Conservation (phyloP, 2,797 vertebrate species). For the Champsocephalus esox region DNA sequence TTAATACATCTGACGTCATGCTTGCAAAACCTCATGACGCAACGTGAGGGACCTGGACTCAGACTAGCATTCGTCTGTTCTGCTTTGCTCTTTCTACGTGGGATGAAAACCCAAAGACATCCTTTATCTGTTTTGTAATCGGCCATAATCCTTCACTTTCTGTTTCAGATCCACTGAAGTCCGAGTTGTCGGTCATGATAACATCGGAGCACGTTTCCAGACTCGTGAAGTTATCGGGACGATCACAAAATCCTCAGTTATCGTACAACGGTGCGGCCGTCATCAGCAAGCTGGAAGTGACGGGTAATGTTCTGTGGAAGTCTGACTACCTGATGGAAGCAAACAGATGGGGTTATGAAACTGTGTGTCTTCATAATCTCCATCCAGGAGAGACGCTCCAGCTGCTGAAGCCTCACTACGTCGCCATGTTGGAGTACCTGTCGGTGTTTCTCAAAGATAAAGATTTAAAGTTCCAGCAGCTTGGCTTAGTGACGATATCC, state of each 20-base stretch:
- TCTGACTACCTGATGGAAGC: not conserved
- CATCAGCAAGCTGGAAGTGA: slow-evolving; percentile 69
- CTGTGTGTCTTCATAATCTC: not conserved
- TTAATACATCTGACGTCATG: slow-evolving; percentile 62
- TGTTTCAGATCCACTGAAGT: slow-evolving; percentile 61
- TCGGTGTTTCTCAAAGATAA: slow-evolving; percentile 60
- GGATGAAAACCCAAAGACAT: not conserved
- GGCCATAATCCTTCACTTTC: not conserved
- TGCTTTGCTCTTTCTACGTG: not conserved
- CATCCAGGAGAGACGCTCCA: slow-evolving; percentile 24
- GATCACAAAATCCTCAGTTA: slow-evolving; percentile 53
- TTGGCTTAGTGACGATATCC: slow-evolving; percentile 57
- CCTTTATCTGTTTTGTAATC: not conserved
- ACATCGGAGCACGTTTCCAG: slow-evolving; percentile 60
- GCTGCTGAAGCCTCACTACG: slow-evolving; percentile 66
- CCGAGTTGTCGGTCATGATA: slow-evolving; percentile 38
- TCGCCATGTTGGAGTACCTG: slow-evolving; percentile 50
- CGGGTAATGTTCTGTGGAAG: not conserved
- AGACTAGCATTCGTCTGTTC: not conserved
- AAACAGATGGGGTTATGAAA: not conserved
- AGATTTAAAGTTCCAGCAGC: slow-evolving; percentile 73
- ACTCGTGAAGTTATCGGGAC: slow-evolving; percentile 61
- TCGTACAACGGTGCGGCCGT: slow-evolving; percentile 64
- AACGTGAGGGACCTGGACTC: slow-evolving; percentile 46
- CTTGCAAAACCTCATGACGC: slow-evolving; percentile 57